Base-by-base conservation (phyloP, 2,113 vertebrate species). In the Saguinus imperator region DNA sequence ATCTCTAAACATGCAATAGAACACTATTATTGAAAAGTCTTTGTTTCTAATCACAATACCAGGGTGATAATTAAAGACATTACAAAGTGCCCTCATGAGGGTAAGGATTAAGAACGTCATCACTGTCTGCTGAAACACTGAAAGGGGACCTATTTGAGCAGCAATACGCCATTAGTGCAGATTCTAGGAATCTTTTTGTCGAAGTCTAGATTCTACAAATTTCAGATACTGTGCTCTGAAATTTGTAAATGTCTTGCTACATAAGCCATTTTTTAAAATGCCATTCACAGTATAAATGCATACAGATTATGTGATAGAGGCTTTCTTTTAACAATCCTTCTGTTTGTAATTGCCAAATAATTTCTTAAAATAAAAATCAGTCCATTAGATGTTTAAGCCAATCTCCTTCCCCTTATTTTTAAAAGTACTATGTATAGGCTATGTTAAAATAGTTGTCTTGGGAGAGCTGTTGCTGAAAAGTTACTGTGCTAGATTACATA, bases 1-100 rank as follows among this genome's bases (percentile, higher is more conserved):
- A 98, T 98, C 98, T 98, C 97, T 87, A 98, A 98, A 98, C 97
- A 98, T 92, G 32, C 75, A 98, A 98, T 96, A 98, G 98, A 93
- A 97, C 55, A 97, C 98, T 97, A 94, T 87, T 98, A 94, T 97
- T 98, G 95, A 98, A 97, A 94, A 87, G 95, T 94, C 98, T 98
- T 98, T 97, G 97, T 95, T 98, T 96, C 97, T 97, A 98, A 98
- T 98, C 97, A 92, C 86, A 97, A 98, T 98, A 92, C 68, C 80
- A 93, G 85, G 92, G 93, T 87, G 97, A 89, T 96, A 97, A 98
- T 97, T 97, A 97, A 98, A 97, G 97, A 96, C 91, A 96, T 86
- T 86, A 95, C 68, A 89, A 94, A 92, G 66, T 96, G 93, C 93
- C 94, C 97, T 97, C 89, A 52, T 70, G 95, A 61, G 94, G 37